Conservation (phyloP, 2,797 vertebrate genomes). For the Falco novaeseelandiae region DNA sequence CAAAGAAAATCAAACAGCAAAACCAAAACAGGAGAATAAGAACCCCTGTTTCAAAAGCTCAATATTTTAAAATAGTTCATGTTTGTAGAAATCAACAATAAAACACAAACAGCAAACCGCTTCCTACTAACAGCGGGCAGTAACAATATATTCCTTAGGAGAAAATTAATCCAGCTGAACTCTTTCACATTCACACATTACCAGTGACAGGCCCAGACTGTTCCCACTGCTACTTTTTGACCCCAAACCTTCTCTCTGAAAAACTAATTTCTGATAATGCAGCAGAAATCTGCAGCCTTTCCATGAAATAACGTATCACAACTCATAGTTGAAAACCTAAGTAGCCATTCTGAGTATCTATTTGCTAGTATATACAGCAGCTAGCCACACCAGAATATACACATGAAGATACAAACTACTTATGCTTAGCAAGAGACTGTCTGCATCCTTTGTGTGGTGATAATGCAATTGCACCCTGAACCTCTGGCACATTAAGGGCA, state of each 20-base stretch:
- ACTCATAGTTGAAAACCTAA: neutral
- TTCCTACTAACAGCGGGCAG: neutral
- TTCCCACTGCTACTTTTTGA: neutral
- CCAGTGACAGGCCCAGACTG: neutral
- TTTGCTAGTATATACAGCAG: neutral
- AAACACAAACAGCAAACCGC: neutral
- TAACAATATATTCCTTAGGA: neutral
- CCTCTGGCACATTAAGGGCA: neutral
- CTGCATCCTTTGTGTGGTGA: too few species aligned
- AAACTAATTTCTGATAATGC: neutral
- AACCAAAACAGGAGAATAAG: neutral
- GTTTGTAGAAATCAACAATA: neutral
- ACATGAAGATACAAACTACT: neutral
- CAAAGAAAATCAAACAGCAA: neutral
- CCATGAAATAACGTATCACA: neutral
- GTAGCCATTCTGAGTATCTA: neutral
- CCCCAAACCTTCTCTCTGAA: fast-evolving
- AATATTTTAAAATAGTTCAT: neutral
- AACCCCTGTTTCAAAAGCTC: neutral
- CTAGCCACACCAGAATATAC: neutral
- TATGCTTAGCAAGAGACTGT: too few species aligned
- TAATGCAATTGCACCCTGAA: conserved; percentile 3
- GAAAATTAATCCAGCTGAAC: neutral
- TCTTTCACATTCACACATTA: neutral
- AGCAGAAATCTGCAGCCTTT: neutral